These are phyloP conservation scores for Malthinus seriepunctatus DNA, from an alignment of 2,888 invertebrate species.

Conservation along the genomic window DNA sequence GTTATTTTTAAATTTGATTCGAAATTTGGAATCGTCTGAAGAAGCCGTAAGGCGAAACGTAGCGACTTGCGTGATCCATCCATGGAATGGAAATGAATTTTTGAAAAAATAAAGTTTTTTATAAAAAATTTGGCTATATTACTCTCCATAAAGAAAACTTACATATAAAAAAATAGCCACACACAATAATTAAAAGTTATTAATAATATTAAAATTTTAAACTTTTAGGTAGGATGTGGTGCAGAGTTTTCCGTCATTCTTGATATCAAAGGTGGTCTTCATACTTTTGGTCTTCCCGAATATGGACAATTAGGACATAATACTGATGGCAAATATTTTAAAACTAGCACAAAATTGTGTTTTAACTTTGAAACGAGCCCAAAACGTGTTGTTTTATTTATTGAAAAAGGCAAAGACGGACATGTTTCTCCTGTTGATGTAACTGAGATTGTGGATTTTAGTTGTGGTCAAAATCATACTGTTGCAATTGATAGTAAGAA, in stretches of 20 bases:
- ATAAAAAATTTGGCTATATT: too few species aligned
- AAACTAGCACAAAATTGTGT: slow-evolving; percentile 84
- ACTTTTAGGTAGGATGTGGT: slow-evolving; percentile 69
- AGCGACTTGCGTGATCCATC: too few species aligned
- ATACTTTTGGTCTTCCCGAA: slow-evolving; percentile 91
- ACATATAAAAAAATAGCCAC: too few species aligned
- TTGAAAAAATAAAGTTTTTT: too few species aligned
- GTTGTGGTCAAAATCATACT: slow-evolving; percentile 90
- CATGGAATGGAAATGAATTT: too few species aligned
- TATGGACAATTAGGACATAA: slow-evolving; percentile 93
- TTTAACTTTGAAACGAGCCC: slow-evolving; percentile 86
- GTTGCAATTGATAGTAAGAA: slow-evolving; percentile 89
- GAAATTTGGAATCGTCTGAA: too few species aligned
- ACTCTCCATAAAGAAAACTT: too few species aligned
- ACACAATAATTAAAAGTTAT: too few species aligned
- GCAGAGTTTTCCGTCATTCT: slow-evolving; percentile 92
- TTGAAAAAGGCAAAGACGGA: slow-evolving; percentile 86
- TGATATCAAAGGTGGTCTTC: slow-evolving; percentile 85
- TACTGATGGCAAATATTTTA: slow-evolving; percentile 93
- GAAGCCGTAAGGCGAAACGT: too few species aligned
- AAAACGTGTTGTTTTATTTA: slow-evolving; percentile 81
- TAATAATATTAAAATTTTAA: too few species aligned
- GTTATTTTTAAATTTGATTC: too few species aligned
- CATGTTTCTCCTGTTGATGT: slow-evolving; percentile 82
- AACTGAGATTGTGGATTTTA: slow-evolving; percentile 86